Conservation (phyloP, 2,888 invertebrate genomes). For the Furcula furcula region DNA sequence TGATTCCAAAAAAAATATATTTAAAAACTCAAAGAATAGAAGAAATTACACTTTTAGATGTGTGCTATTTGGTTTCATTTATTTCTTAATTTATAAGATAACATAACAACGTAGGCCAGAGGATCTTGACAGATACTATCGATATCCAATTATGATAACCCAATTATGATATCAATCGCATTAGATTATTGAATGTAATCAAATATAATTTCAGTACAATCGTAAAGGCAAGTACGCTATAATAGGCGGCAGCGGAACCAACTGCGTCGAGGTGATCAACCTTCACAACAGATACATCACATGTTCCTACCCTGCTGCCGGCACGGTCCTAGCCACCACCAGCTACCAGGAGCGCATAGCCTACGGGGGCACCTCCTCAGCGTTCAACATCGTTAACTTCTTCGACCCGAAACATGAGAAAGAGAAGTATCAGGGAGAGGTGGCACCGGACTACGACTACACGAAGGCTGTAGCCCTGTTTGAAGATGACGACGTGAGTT, state of each 20-base stretch:
- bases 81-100: too few species aligned
- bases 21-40: too few species aligned
- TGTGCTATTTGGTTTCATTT: too few species aligned
- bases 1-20: too few species aligned
- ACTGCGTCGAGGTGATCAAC: slow-evolving; percentile 69
- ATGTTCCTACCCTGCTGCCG: slow-evolving; percentile 64
- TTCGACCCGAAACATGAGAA: slow-evolving; percentile 69
- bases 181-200: too few species aligned
- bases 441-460: slow-evolving; percentile 28
- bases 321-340: slow-evolving; percentile 55
- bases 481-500: slow-evolving; percentile 13
- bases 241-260: slow-evolving; percentile 72
- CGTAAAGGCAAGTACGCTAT: slow-evolving; percentile 74
- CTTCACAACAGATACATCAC: slow-evolving; percentile 69
- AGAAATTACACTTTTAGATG: too few species aligned
- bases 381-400: slow-evolving; percentile 64
- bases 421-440: slow-evolving; percentile 31
- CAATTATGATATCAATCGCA: too few species aligned
- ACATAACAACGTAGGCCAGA: too few species aligned
- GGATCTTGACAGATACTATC: too few species aligned
- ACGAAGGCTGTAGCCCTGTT: slow-evolving; percentile 20
- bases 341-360: slow-evolving; percentile 65
- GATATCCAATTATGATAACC: too few species aligned
- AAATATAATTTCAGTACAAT: slow-evolving; percentile 63
- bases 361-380: slow-evolving; percentile 63